Evolutionary conservation across 2,797 vertebrate species (phyloP), one percentile per base, ranked within the genome.

Genomic region (Epinephelus awoara): DNA sequence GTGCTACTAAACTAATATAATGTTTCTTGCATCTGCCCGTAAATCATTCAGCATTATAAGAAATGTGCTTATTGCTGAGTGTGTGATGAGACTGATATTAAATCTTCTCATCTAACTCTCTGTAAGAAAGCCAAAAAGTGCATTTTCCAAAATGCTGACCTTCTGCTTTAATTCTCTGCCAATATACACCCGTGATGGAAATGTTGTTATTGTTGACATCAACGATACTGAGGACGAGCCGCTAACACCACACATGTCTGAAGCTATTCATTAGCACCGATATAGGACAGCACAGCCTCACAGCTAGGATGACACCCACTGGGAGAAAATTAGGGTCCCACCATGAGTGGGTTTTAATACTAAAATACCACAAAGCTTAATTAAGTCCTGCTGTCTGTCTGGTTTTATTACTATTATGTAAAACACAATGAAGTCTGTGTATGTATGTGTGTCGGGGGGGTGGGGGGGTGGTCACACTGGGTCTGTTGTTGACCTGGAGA

Each of bases 381-480:
- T 72, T 66, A 64, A 71, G 50, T 57, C 62, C 51, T n/a, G 38
- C 62, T 78, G 70, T 63, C 2, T 25, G 17, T 50, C 29, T 47
- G 34, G 17, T 52, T 55, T 50, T 49, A 42, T 77, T 50, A 17
- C 71, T n/a, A 56, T 56, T 29, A 64, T 64, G n/a, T 19, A 49
- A 72, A 78, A 67, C 56, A 79, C 67, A 79, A 52, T 72, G 27
- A 23, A 34, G 57, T 52, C 56, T 66, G 57, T 52, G 68, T 71
- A 6, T 50, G 23, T 42, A 2, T 34, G 27, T 1, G 25, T 23
- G 23, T 23, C 23, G 23, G 23, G 23, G 23, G 10, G 34, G 6
- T 0, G 5, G 29, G 27, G 1, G 5, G 13, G 8, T 44, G 4
- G 19, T 46, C 34, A 8, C 6, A 17, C 21, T 61, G 56, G 13